phyloP scores from a whole-genome alignment of 2,113 vertebrate species.

The Camelus dromedarius region DNA sequence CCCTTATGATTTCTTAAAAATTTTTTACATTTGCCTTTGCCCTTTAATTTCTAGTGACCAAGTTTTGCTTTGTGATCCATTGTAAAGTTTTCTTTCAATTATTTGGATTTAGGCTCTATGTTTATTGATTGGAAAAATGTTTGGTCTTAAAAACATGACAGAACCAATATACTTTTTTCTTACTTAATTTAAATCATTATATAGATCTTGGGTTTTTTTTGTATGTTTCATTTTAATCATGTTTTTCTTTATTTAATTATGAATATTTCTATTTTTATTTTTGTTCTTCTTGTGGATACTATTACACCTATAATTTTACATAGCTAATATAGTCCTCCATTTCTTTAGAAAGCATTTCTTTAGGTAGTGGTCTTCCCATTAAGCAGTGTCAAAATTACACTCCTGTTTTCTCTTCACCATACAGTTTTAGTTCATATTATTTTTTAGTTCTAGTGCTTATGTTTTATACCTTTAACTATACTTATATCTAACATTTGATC shows the following conservation, averaged over 20 bases:
- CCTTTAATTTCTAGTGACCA: background rate
- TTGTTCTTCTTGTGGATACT: background rate
- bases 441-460: conserved; percentile 25
- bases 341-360: conserved; percentile 32
- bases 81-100: background rate
- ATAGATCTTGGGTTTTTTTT: background rate
- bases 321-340: background rate
- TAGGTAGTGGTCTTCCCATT: background rate
- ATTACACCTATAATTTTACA: background rate
- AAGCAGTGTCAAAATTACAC: background rate
- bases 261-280: conserved; percentile 31
- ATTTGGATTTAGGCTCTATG: background rate
- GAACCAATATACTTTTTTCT: background rate
- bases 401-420: background rate
- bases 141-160: conserved; percentile 35
- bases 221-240: conserved; percentile 46
- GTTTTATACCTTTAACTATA: background rate
- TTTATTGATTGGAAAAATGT: conserved; percentile 25
- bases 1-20: background rate
- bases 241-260: conserved; percentile 33
- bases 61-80: conserved; percentile 26
- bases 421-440: background rate
- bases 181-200: background rate
- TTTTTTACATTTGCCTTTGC: background rate
- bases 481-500: background rate